Evolutionary conservation across 2,113 vertebrate species (phyloP), one percentile per base, ranked within the genome.

Genomic region (Larimichthys crocea): DNA sequence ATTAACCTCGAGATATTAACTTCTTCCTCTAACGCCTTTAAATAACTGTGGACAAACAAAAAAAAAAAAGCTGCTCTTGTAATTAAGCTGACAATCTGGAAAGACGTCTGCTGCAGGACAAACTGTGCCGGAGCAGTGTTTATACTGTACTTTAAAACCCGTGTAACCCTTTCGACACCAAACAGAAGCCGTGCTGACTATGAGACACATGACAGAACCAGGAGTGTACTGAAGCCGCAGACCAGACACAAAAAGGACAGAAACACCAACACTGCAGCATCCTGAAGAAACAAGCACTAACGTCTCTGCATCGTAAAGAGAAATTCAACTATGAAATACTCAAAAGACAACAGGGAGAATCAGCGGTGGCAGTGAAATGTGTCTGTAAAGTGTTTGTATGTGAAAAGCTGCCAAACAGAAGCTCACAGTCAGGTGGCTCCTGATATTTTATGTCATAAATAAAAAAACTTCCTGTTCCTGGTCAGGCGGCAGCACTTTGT

Each of bases 401-500:
- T 55, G 29, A 56, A 6, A 64, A 15, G 16, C 40, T 20, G 24
- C 46, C 35, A 63, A 16, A 49, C 29, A 19, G 11, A 31, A 11
- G 10, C 17, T 75, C 22, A 64, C 50, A 59, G 6, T 5, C 16
- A 20, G 3, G 49, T 19, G 5, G 6, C 42, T n/a, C 0, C 16
- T 17, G 22, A 29, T 5, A 60, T 3, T 35, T 67, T 35, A 16
- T 50, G 10, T 19, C 50, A 42, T 46, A 66, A 79, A 82, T 3
- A 56, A 15, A 24, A 24, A 29, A 71, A 59, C 16, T 46, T 81
- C 29, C 48, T 22, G 20, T 65, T 81, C 40, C 67, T 26, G 20
- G 12, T n/a, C n/a, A 10, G n/a, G 26, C 14, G 42, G 55, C 11
- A n/a, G 7, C 20, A 20, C 4, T 17, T 6, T 3, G 26, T 3